Evolutionary conservation across 2,113 vertebrate species (phyloP).

Genomic region (Neotoma lepida): DNA sequence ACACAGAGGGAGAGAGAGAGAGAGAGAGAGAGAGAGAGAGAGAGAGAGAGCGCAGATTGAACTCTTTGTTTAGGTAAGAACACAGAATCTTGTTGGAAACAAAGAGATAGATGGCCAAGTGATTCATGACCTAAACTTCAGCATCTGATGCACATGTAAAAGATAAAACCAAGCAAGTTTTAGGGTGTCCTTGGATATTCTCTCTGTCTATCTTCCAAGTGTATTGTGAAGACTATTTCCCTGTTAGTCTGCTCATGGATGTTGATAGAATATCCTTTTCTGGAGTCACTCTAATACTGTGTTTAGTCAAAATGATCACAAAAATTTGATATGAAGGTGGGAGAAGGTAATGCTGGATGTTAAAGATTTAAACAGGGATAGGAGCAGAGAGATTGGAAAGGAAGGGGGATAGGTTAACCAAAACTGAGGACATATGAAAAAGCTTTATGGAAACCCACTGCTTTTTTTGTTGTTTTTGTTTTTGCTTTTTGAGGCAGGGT

Average conservation of each 20-base stretch:
- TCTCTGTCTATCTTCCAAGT: background rate
- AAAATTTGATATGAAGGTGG: background rate
- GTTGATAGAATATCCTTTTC: constrained; percentile 22
- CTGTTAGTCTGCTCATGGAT: background rate
- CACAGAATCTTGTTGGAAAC: constrained; percentile 4
- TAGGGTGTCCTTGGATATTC: background rate
- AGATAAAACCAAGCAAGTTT: background rate
- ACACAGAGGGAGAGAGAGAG: background rate
- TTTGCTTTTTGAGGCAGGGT: background rate
- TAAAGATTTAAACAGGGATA: background rate
- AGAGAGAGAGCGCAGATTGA: background rate
- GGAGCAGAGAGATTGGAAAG: background rate
- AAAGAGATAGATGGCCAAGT: background rate
- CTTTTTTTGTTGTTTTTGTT: background rate
- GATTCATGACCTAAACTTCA: constrained; percentile 39
- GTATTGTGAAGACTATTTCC: background rate
- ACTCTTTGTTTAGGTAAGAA: constrained; percentile 41
- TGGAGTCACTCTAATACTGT: background rate
- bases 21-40: background rate
- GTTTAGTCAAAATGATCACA: background rate
- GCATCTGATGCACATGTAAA: constrained; percentile 15
- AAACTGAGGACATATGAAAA: background rate
- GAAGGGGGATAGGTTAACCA: background rate
- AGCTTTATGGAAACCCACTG: background rate
- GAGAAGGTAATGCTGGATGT: background rate